Base-by-base conservation (phyloP, 2,113 vertebrate genomes). In the Hippoglossus stenolepis region DNA sequence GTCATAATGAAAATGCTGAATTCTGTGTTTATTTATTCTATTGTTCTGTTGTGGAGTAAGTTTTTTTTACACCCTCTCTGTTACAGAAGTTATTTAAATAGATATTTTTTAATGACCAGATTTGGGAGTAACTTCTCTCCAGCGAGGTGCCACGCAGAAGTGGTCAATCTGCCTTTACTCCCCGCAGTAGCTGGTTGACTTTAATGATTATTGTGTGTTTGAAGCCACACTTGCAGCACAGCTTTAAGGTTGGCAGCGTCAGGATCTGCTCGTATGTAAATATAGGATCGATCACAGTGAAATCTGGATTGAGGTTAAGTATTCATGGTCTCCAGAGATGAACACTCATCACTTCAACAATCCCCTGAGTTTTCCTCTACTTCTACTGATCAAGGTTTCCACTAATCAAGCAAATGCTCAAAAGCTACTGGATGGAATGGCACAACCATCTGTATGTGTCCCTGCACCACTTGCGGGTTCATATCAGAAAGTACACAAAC, bases 1-100 rank as follows among this genome's bases (percentile, higher is more conserved):
- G 79, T 79, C 82, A 89, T 85, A 90, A 85, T 80, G 86, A 43
- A 43, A 43, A 43, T 43, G 40, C 40, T 43, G 40, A 43, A 3
- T 12, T 13, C 12, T 43, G 8, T 66, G 85, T 72, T 51, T 58
- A 24, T 68, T 61, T 45, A 7, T 75, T 49, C 62, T 74, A 43
- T 69, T 79, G 61, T 70, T 73, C 73, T 73, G 64, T 66, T 81
- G 79, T 77, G 68, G 57, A 82, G 82, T 71, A 70, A 68, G 38
- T 75, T 79, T 11, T 9, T 7, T 72, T 65, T 75, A 38, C 31
- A 57, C 53, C n/a, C 74, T 85, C 85, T 86, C 47, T 76, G 56
- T 84, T 61, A 73, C 31, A 65, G 17, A 67, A 78, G 69, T 79
- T 82, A 1, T 31, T 31, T 31, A 7, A 31, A 31, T 31, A 31